Base-by-base conservation (phyloP, 2,797 vertebrate species). In the Gorsachius magnificus region DNA sequence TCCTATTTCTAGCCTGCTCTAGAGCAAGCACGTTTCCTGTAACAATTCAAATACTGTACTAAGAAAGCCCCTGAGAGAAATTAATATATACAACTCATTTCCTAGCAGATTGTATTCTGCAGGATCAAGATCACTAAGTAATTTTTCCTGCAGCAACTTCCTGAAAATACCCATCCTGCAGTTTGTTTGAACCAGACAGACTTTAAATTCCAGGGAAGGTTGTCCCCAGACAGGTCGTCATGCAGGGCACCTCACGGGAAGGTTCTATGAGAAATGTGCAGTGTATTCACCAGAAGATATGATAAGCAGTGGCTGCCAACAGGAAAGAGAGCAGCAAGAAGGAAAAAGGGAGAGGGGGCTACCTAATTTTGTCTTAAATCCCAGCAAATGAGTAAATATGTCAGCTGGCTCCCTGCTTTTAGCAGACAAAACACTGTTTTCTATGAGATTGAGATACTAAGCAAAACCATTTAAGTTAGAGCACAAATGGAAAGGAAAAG, bases 171-270 rank as follows among this genome's bases (percentile, higher is more conserved):
- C 31, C 6, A 45, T 57, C 38, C 29, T 71, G 8, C 19, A 16
- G 51, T 53, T 75, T 54, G 4, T 66, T 86, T 92, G 68, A 72
- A 69, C 29, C 22, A 19, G 22, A 17, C 8, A 53, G 35, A 58
- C 38, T 60, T 81, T 28, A 65, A 14, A 57, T 77, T 54, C 11
- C 25, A 61, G 20, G 1, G 2, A 69, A 53, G 5, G 10, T 45
- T 25, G 13, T 36, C 8, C 9, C 8, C 29, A 51, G 33, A 45
- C 0, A 38, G 8, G 12, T 61, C 0, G 0, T 19, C 6, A 5
- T 19, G 6, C 16, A 53, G 2, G 5, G 10, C 8, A 64, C 4
- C 13, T 87, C 58, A 71, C 7, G 38, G 9, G 20, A 60, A 18
- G 5, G 17, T 10, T 66, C 74, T 50, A 25, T 38, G 18, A 36